Conservation (phyloP, 2,888 invertebrate species). For the Dasypogon diadema region DNA sequence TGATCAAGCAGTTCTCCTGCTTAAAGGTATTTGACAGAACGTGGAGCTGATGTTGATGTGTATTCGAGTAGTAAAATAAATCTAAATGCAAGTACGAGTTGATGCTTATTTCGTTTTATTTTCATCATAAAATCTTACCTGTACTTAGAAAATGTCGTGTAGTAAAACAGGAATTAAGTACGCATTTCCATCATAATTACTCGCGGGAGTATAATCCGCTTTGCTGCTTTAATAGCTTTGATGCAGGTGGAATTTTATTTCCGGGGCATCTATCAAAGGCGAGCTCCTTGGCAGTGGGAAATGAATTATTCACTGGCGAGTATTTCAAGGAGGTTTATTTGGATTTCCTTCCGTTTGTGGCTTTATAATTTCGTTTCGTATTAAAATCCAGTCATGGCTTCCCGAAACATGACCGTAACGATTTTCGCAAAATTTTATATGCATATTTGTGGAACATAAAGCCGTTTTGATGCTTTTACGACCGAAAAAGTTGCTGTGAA, state of each 20-base stretch:
- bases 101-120: constrained; percentile 29
- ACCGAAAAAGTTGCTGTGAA: too few relatives aligned
- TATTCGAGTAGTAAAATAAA: constrained; percentile 22
- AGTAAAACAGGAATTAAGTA: constrained; percentile 27
- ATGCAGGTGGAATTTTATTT: constrained; percentile 9
- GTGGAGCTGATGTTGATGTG: neutral
- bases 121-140: constrained; percentile 30
- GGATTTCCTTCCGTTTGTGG: too few relatives aligned
- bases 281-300: too few relatives aligned
- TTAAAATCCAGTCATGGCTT: too few relatives aligned
- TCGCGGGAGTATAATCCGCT: constrained; percentile 12
- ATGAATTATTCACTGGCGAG: too few relatives aligned
- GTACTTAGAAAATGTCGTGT: neutral
- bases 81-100: neutral
- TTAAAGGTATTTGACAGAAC: neutral
- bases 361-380: too few relatives aligned
- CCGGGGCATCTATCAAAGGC: neutral
- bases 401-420: too few relatives aligned
- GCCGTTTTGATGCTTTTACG: too few relatives aligned
- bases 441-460: too few relatives aligned
- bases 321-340: too few relatives aligned
- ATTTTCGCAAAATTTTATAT: too few relatives aligned
- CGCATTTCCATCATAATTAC: constrained; percentile 32
- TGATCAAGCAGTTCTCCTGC: constrained; percentile 4
- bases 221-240: constrained; percentile 21